Percentiles rank a stretch among this genome's conserved stretches.
phyloP scores from a whole-genome alignment of 1,140 invertebrate species.

The Bombus pyrosoma region DNA sequence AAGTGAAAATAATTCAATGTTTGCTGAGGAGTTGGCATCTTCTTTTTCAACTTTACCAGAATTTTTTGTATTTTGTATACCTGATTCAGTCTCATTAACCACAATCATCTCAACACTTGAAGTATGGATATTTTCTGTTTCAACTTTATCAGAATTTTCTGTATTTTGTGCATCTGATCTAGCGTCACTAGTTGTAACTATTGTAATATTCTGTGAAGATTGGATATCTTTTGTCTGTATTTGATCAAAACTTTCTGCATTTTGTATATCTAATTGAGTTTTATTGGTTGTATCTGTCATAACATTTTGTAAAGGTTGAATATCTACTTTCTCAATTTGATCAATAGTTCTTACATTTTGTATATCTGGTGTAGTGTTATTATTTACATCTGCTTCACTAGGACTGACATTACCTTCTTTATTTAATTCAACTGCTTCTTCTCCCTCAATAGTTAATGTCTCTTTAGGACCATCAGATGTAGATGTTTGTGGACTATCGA shows the following conservation, averaged over 20 bases:
- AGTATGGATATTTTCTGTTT: background rate
- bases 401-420: background rate
- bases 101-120: background rate
- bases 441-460: background rate
- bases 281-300: background rate
- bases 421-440: background rate
- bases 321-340: background rate
- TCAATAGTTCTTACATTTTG: background rate
- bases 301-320: background rate
- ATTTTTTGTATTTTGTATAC: background rate
- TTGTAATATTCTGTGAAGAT: too few relatives aligned
- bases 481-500: background rate
- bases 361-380: slow-evolving; percentile 50
- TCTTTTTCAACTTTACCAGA: background rate
- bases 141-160: background rate
- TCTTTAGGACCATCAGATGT: background rate
- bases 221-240: background rate
- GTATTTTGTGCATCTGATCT: slow-evolving; percentile 28
- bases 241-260: background rate
- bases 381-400: slow-evolving; percentile 46
- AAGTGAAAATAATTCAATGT: slow-evolving; percentile 1
- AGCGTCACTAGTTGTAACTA: background rate
- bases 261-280: background rate
- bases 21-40: background rate
- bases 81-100: background rate